Evolutionary conservation across 2,888 invertebrate species (phyloP), one percentile per base, ranked within the genome.

Genomic region (Erynnis tages): DNA sequence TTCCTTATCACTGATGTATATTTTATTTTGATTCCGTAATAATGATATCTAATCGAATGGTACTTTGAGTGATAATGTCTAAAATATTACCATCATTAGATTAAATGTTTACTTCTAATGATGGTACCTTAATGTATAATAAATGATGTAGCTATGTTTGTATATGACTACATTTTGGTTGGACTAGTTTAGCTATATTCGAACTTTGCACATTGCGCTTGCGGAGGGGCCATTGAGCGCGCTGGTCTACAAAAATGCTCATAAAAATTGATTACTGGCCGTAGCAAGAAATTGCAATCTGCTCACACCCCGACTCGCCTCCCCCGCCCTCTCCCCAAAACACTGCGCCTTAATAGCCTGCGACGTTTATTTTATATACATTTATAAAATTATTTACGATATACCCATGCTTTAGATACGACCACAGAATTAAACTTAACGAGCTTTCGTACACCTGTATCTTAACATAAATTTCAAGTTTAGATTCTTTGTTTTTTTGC

Each of bases 251-350:
- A 76, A 80, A 82, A 84, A 80, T 78, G 67, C 70, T 75, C 82
- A 79, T 84, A 86, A 85, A 86, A 86, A 84, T 85, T 86, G 83
- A 87, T 87, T 86, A 83, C 83, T 78, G 69, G 69, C 75, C 78
- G 75, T 73, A 79, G 82, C 80, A 82, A 82, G 85, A 79, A 82
- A 86, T 84, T 85, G 83, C 84, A 86, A 86, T 87, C 82, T 81
- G 77, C 76, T 66, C 73, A 69, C 73, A 61, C 67, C 62, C 60
- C 54, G 48, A 48, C 57, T 56, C 60, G 62, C 62, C 52, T 46
- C 61, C 46, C 54, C 43, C 52, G 27, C 49, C 60, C 49, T 61
- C 53, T 66, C 55, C 58, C 64, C 47, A 30, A 44, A 56, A 59
- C 62, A 63, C 66, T 62, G 60, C 65, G 62, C 65, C 74, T 70